These are phyloP conservation scores for Anoura caudifer DNA, from an alignment of 2,113 vertebrate species.

Conservation along the genomic window DNA sequence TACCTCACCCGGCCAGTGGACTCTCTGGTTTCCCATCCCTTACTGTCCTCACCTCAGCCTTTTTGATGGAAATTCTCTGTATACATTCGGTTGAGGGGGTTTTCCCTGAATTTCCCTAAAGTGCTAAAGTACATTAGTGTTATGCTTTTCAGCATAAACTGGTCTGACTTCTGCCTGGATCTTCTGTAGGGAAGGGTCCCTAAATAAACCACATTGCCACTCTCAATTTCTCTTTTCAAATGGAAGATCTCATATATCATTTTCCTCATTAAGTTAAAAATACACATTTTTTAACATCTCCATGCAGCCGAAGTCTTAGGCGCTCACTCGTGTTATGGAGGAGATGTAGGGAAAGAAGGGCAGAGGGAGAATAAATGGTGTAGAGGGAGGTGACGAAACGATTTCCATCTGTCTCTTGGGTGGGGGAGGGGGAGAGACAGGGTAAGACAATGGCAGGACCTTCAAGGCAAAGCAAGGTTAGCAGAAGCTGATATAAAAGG, in stretches of 20 bases:
- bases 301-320: background rate
- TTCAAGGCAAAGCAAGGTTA: background rate
- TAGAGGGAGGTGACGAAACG: background rate
- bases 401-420: background rate
- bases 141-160: background rate
- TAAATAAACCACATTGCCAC: background rate
- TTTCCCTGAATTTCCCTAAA: background rate
- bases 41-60: background rate
- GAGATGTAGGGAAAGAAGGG: background rate
- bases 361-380: background rate
- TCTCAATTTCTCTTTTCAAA: slow-evolving; percentile 22
- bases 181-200: background rate
- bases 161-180: background rate
- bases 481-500: background rate
- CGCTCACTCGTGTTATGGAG: background rate
- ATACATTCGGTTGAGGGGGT: too few relatives aligned
- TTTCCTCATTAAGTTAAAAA: slow-evolving; percentile 6
- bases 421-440: too few relatives aligned
- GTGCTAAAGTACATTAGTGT: background rate
- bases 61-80: background rate
- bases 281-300: background rate
- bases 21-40: background rate
- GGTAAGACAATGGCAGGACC: background rate
- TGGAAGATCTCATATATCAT: background rate
- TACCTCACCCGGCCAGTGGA: too few relatives aligned